These are phyloP conservation scores for Agriopis marginaria DNA, from an alignment of 2,888 invertebrate genomes.

Conservation along the genomic window DNA sequence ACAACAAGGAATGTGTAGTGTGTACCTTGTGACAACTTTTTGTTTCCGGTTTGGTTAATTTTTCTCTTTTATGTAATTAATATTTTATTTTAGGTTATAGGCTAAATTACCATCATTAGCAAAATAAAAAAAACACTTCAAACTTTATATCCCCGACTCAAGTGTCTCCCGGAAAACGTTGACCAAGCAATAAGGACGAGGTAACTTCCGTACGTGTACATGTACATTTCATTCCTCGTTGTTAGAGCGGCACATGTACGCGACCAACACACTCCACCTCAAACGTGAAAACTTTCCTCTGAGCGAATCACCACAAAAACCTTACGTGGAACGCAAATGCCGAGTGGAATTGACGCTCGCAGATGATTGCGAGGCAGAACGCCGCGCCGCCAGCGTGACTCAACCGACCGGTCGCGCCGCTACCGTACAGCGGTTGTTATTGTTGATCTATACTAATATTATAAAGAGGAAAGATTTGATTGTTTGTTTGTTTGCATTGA, in stretches of 20 bases:
- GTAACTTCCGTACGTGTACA: neutral
- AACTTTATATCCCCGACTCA: neutral
- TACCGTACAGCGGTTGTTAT: neutral
- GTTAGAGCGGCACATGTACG: neutral
- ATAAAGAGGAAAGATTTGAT: no score
- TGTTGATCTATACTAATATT: neutral
- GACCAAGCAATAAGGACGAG: neutral
- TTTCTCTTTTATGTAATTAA: no score
- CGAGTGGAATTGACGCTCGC: conserved; percentile 3
- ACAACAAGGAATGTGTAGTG: no score
- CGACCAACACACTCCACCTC: neutral
- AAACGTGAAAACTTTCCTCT: neutral
- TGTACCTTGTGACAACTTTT: no score
- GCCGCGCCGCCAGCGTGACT: neutral
- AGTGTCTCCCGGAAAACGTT: neutral
- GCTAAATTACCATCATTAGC: no score
- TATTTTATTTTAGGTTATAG: no score
- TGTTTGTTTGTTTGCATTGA: no score
- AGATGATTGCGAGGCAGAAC: neutral
- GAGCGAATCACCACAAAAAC: conserved; percentile 7
- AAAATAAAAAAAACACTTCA: no score
- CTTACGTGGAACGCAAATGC: conserved; percentile 6
- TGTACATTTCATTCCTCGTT: neutral
- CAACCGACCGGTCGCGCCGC: neutral
- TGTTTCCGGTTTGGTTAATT: no score